Base-by-base conservation (phyloP, 2,888 invertebrate genomes). In the Trachelus stipa region DNA sequence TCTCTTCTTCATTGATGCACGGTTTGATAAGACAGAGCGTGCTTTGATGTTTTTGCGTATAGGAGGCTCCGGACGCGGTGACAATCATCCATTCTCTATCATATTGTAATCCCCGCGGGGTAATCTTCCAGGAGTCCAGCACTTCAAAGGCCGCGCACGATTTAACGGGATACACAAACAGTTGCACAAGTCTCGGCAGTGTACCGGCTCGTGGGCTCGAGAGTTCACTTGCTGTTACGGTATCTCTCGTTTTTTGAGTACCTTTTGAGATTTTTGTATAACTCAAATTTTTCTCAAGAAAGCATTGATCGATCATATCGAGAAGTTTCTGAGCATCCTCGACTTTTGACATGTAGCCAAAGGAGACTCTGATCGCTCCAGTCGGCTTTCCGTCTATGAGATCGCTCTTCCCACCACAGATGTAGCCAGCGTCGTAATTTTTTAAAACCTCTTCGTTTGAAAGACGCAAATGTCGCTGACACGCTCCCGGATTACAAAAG, bases 81-180 rank as follows among this genome's bases (percentile, higher is more conserved):
- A 97, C 94, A 80, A 99, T 95, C 97, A 98, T 97, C 98, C 98
- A 99, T 88, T 96, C 95, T 83, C 99, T 94, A 91, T 99, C 99
- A 90, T 95, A 97, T 87, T 95, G 93, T 56, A 99, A 93, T 0
- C 99, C 99, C 86, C 95, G 95, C 0, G 91, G 86, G 15, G 95
- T 95, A 77, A 98, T 91, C 79, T 93, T 92, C 98, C 98, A 98
- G 11, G 92, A 90, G 12, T 91, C 87, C 56, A 88, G 87, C 35
- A 96, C 93, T 92, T 95, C 94, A 87, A 95, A 96, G 11, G 96
- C 95, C 0, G 95, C 97, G 91, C 98, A 98, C 0, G 98, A 98
- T 92, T 98, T 98, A 11, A 98, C 93, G 0, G 98, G 98, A 90
- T 96, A 98, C 74, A 98, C 93, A 87, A 94, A 94, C 81, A 96